Conservation (phyloP, 2,888 invertebrate genomes). For the Bruchidius siliquastri region DNA sequence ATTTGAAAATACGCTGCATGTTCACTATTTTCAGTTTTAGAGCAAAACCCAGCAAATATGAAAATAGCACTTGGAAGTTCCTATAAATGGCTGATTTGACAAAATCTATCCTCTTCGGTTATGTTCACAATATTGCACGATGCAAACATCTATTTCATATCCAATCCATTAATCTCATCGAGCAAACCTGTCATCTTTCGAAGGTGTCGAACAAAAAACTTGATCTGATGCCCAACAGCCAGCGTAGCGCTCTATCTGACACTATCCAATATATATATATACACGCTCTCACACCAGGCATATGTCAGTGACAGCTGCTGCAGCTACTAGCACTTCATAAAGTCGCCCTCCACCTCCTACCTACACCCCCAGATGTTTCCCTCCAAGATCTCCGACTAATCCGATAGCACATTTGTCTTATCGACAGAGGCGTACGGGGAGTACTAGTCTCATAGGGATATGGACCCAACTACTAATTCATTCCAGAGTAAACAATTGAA, state of each 20-base stretch:
- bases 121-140: background rate
- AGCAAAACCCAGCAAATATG: too few species aligned
- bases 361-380: background rate
- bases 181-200: background rate
- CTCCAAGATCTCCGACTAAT: background rate
- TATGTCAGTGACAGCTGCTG: background rate
- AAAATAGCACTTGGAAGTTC: too few species aligned
- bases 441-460: too few species aligned
- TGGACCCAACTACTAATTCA: too few species aligned
- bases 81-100: too few species aligned
- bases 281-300: background rate
- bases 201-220: too few species aligned
- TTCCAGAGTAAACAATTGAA: too few species aligned
- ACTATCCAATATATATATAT: background rate
- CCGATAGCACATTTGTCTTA: background rate
- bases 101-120: too few species aligned
- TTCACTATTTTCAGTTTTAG: too few species aligned
- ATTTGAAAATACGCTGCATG: too few species aligned
- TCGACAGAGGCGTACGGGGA: background rate
- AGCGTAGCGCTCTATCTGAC: too few species aligned
- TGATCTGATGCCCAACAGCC: too few species aligned
- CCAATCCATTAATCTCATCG: background rate
- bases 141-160: background rate
- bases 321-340: background rate
- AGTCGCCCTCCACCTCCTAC: background rate